Conservation (phyloP, 2,888 invertebrate species). For the Geophilus truncorum region DNA sequence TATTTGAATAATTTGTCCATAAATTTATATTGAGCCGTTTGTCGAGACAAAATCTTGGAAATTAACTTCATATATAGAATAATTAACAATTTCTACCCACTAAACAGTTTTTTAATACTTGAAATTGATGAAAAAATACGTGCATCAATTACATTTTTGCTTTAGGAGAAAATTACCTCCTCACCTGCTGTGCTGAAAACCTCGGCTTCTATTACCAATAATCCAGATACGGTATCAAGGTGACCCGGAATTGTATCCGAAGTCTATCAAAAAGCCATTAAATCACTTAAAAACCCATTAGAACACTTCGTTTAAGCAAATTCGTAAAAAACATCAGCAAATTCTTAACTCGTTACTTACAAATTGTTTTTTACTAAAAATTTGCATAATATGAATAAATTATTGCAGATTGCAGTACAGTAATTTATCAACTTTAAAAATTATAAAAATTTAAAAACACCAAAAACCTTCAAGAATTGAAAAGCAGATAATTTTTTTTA, state of each 20-base stretch:
- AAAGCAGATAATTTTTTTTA: background rate
- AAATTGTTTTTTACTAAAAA: too few relatives aligned
- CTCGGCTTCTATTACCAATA: background rate
- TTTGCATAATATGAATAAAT: too few relatives aligned
- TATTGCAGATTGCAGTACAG: too few relatives aligned
- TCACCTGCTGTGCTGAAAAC: slow-evolving; percentile 10
- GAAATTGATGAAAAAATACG: too few relatives aligned
- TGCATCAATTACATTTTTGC: background rate
- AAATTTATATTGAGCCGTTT: background rate
- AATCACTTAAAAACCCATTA: too few relatives aligned
- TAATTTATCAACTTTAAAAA: too few relatives aligned
- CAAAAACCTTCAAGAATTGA: background rate
- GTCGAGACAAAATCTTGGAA: background rate
- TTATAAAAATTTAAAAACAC: background rate
- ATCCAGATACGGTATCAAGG: slow-evolving; percentile 7
- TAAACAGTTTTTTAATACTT: background rate
- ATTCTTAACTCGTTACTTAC: too few relatives aligned
- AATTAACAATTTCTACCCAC: background rate
- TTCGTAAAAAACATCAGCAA: background rate
- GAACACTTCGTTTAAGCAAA: too few relatives aligned
- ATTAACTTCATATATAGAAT: background rate
- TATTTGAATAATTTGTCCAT: background rate
- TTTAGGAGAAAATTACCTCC: background rate
- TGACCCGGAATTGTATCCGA: slow-evolving; percentile 5
- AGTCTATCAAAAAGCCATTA: background rate